Evolutionary conservation across 2,888 invertebrate genomes (phyloP).

Genomic region (Brachyopa scutellaris): DNA sequence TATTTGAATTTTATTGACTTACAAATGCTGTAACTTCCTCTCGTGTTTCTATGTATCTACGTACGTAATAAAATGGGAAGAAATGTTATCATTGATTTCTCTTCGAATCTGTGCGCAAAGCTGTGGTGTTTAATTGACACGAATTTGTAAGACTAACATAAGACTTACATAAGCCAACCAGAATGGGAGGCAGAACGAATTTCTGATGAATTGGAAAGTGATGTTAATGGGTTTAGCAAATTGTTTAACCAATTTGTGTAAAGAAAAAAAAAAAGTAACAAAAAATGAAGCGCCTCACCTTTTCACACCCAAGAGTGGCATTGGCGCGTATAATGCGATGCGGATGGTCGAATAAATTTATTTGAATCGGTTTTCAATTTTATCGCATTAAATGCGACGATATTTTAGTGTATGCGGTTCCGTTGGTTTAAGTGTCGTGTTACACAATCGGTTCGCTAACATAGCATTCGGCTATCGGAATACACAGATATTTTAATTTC

Average conservation of each 20-base stretch:
- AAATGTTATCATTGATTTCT: slow-evolving; percentile 6
- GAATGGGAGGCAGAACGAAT: slow-evolving; percentile 12
- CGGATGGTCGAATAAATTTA: slow-evolving; percentile 12
- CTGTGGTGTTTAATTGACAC: slow-evolving; percentile 4
- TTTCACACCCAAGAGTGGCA: slow-evolving; percentile 8
- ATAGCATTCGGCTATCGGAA: too few species aligned
- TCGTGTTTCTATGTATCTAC: too few species aligned
- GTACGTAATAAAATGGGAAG: background rate
- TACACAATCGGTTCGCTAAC: too few species aligned
- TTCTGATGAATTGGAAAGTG: slow-evolving; percentile 17
- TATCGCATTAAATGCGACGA: background rate
- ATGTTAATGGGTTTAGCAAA: background rate
- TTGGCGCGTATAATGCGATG: slow-evolving; percentile 19
- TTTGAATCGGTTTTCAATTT: background rate
- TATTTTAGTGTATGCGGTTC: too few species aligned
- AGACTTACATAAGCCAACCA: slow-evolving; percentile 16
- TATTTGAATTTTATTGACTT: background rate
- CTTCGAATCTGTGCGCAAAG: background rate
- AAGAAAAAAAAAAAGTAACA: background rate
- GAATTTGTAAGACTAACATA: slow-evolving; percentile 17
- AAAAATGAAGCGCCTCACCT: background rate
- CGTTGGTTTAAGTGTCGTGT: too few species aligned
- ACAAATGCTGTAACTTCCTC: background rate
- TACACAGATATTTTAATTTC: too few species aligned
- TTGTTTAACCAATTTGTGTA: background rate